A percentile compares a stretch with the other conserved stretches of the same genome.
Conservation (phyloP, 2,797 vertebrate species). For the Geotrypetes seraphini region DNA sequence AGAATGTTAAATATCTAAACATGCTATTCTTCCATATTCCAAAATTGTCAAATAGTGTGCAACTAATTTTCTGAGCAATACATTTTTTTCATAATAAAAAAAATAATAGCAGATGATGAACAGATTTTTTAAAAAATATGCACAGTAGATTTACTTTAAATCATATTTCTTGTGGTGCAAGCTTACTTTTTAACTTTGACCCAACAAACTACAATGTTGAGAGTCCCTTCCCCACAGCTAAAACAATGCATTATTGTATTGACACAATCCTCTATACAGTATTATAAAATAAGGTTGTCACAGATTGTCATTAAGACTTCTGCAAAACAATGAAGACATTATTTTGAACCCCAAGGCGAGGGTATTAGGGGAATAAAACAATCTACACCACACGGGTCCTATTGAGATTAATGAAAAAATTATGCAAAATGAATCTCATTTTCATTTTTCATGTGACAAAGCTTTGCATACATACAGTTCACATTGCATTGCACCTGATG, state of each 20-base stretch:
- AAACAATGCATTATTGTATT: conserved; percentile 55
- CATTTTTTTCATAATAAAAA: too few species aligned
- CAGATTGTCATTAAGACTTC: conserved; percentile 72
- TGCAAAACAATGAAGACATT: conserved; percentile 90
- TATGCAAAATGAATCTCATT: conserved; percentile 76
- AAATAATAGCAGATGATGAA: too few species aligned
- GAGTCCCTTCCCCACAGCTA: conserved; percentile 16
- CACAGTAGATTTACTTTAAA: too few species aligned
- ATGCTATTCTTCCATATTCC: too few species aligned
- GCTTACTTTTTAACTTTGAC: too few species aligned
- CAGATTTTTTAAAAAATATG: too few species aligned
- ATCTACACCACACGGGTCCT: conserved; percentile 72
- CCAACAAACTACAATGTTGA: too few species aligned
- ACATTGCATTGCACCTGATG: conserved; percentile 64
- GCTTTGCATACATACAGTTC: conserved; percentile 63
- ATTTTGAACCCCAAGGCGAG: conserved; percentile 59
- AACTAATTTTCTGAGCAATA: too few species aligned
- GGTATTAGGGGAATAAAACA: conserved; percentile 78
- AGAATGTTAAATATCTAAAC: too few species aligned
- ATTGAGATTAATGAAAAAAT: conserved; percentile 94
- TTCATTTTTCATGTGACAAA: conserved; percentile 69
- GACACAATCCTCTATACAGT: conserved; percentile 52
- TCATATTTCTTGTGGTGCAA: too few species aligned
- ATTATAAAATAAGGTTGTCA: conserved; percentile 63
- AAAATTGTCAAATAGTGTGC: too few species aligned